Base-by-base conservation (phyloP, 2,113 vertebrate genomes). In the Thinocorus orbignyianus region DNA sequence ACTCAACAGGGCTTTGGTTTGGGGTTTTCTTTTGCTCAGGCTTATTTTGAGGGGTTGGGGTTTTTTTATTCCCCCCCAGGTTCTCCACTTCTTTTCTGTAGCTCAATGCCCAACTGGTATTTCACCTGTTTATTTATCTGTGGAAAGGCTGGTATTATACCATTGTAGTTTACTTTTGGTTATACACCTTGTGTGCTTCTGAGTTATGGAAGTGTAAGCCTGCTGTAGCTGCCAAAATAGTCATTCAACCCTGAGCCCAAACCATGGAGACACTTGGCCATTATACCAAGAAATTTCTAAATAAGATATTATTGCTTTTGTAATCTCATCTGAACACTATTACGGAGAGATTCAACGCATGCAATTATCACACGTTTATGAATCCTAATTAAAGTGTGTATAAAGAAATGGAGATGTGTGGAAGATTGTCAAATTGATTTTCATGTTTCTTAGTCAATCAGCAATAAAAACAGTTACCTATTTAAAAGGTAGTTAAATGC, bases 11-110 rank as follows among this genome's bases (percentile, higher is more conserved):
- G 13, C 28, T 77, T 77, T 49, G 28, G 9, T 79, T 79, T 64
- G 16, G 7, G 7, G 1, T 81, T 41, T 30, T 6, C 51, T 55
- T 42, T 46, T 8, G 7, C 31, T 39, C 54, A 5, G 52, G 52
- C 52, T 54, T 54, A 30, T 54, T 33, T 23, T 18, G 13, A n/a
- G 2, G 44, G 18, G 13, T 18, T n/a, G 41, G 3, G 5, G 25
- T 18, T 39, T 55, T 2, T 41, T 4, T 1, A 1, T 10, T 9
- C 2, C 18, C 6, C 42, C 42, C 6, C 15, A 62, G 54, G 2
- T 5, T 51, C 2, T 69, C 10, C 6, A 2, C 5, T 77, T 82
- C 17, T 18, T 48, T 91, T 19, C 41, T 4, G 0, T 39, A 49
- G 20, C 57, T 80, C 26, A 86, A 26, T 82, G 23, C 24, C 35